Conservation (phyloP, 2,797 vertebrate species). For the Rhynchotus rufescens region DNA sequence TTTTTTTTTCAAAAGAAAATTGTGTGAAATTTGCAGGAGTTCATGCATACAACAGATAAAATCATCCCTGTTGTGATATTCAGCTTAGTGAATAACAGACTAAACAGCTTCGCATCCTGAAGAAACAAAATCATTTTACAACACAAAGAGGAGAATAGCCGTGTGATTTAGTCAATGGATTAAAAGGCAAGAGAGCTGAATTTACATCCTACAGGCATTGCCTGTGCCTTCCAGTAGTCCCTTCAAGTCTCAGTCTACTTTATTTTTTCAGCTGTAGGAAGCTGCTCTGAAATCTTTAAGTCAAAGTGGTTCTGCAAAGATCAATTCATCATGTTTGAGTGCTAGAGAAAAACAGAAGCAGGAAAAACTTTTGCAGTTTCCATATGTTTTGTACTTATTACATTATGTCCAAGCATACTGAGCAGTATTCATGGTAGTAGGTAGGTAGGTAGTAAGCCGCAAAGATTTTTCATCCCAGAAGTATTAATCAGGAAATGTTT, state of each 20-base stretch:
- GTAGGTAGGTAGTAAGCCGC: neutral
- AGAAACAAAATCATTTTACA: neutral
- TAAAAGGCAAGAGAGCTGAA: neutral
- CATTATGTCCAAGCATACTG: neutral
- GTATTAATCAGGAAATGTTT: neutral
- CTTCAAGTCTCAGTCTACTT: neutral
- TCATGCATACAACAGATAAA: fast-evolving
- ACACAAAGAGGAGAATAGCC: neutral
- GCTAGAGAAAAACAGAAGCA: neutral
- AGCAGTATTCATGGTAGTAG: neutral
- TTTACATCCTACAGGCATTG: neutral
- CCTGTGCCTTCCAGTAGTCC: neutral
- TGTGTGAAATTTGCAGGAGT: neutral
- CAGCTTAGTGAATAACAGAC: neutral
- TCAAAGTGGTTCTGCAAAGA: neutral
- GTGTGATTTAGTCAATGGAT: neutral
- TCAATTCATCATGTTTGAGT: neutral
- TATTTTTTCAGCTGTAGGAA: neutral
- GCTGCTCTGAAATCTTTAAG: neutral
- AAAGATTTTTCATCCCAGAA: neutral
- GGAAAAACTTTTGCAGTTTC: neutral
- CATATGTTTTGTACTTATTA: neutral
- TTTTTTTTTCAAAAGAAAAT: neutral
- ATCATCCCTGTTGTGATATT: neutral
- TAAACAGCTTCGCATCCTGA: neutral